phyloP scores from a whole-genome alignment of 2,888 invertebrate genomes.

The Leptinotarsa rubiginosa region DNA sequence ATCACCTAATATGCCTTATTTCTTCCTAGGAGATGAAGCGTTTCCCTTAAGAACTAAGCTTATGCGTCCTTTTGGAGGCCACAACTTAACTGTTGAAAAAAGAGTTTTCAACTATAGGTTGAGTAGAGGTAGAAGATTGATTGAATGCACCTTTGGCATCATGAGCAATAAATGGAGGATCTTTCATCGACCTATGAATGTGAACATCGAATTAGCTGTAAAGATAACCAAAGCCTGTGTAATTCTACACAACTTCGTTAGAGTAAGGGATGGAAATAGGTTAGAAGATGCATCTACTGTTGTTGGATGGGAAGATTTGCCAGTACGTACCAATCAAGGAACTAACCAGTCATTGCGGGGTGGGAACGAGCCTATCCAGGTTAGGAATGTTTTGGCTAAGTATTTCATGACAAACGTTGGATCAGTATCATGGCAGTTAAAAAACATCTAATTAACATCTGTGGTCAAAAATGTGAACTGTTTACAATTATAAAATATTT shows the following conservation, averaged over 20 bases:
- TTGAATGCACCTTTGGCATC: background rate
- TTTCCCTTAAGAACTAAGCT: conserved; percentile 13
- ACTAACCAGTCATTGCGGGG: conserved; percentile 17
- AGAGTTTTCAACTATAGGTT: conserved; percentile 12
- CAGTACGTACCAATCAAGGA: conserved; percentile 18
- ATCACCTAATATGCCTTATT: conserved; percentile 16
- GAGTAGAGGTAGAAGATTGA: conserved; percentile 19
- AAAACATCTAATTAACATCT: conserved; percentile 11
- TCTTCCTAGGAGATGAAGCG: conserved; percentile 18
- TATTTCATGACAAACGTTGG: conserved; percentile 17
- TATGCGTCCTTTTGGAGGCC: background rate
- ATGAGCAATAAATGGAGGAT: conserved; percentile 17
- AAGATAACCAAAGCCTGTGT: too few relatives aligned
- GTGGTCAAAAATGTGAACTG: too few relatives aligned
- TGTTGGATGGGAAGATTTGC: conserved; percentile 18
- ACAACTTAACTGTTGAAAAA: conserved; percentile 17
- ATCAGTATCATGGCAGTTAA: conserved; percentile 16
- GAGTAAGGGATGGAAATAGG: conserved; percentile 18
- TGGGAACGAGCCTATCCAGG: conserved; percentile 13
- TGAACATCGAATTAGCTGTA: conserved; percentile 8
- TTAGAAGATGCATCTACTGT: conserved; percentile 18
- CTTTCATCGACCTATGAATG: conserved; percentile 17
- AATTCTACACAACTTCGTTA: conserved; percentile 1
- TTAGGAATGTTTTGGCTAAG: conserved; percentile 18
- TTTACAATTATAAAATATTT: background rate